Evolutionary conservation across 2,113 vertebrate species (phyloP), one percentile per base, ranked within the genome.

Genomic region (Laticauda laticaudata): DNA sequence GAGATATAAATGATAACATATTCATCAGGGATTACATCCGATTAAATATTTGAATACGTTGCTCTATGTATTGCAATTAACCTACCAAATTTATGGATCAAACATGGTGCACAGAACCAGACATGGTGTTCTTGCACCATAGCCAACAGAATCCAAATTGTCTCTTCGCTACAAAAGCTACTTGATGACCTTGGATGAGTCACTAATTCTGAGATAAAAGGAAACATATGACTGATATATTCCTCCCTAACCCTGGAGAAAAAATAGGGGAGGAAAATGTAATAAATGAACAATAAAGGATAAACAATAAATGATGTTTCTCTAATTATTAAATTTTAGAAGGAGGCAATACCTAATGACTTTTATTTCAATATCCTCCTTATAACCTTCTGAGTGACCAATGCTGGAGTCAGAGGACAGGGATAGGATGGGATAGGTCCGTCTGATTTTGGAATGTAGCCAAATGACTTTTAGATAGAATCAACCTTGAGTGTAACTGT

Each of bases 381-480:
- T 59, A 29, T 61, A 45, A 59, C 43, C 11, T 51, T 86, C 18
- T 24, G 85, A 18, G 26, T 51, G 48, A 48, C 23, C 7, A 69
- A 15, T n/a, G 56, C 43, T 87, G 43, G 57, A 45, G 8, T 15
- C n/a, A 15, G 57, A 64, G 9, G 34, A 91, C 61, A 53, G 29
- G 48, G 29, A 5, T 21, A 81, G 56, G 51, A 45, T n/a, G 48
- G 69, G n/a, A 81, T 15, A 21, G 34, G 6, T 81, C 5, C 5
- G 39, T 10, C 43, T 61, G 56, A 53, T 64, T 12, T 54, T n/a
- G 57, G 20, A 54, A 87, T 54, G 26, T 43, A 95, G 29, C 43
- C 34, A 86, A 59, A 15, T 39, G 93, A 9, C 94, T 94, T 23
- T 90, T 95, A 53, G 88, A 89, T 89, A 93, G 95, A 95, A 53